Evolutionary conservation across 2,113 vertebrate genomes (phyloP).

Genomic region (Ivindomyrus marchei): DNA sequence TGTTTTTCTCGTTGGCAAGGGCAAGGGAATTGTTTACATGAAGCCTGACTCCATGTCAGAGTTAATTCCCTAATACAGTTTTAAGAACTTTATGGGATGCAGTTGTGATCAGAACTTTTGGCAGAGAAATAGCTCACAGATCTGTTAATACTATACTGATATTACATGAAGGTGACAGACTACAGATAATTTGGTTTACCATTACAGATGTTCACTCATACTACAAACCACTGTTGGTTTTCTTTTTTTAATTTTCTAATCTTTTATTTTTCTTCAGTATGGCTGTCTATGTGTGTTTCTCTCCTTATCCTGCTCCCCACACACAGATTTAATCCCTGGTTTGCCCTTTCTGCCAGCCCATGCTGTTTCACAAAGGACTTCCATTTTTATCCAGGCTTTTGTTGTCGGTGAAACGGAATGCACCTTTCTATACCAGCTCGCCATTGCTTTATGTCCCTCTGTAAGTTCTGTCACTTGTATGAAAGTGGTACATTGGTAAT

Average conservation of each 20-base stretch:
- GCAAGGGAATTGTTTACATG: not conserved
- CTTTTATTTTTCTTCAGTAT: not conserved
- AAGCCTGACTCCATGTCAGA: not conserved
- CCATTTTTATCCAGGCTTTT: constrained; percentile 15
- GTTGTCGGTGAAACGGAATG: not conserved
- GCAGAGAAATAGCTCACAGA: not conserved
- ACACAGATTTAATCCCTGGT: not conserved
- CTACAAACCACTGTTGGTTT: not conserved
- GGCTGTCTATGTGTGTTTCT: not conserved
- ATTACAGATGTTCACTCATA: not conserved
- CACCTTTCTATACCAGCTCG: not conserved
- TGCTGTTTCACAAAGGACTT: not conserved
- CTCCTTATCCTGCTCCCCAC: not conserved
- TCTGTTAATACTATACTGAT: not conserved
- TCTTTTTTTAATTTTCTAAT: not conserved
- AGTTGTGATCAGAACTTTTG: not conserved
- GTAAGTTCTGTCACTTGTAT: not conserved
- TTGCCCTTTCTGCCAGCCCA: not conserved
- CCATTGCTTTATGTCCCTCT: not conserved
- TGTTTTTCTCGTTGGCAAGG: not conserved
- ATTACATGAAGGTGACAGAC: not conserved
- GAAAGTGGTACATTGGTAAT: not conserved
- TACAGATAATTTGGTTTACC: not conserved
- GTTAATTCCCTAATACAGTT: not conserved
- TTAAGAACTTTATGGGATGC: not conserved